phyloP scores from a whole-genome alignment of 2,797 vertebrate species.

The Chelon labrosus region DNA sequence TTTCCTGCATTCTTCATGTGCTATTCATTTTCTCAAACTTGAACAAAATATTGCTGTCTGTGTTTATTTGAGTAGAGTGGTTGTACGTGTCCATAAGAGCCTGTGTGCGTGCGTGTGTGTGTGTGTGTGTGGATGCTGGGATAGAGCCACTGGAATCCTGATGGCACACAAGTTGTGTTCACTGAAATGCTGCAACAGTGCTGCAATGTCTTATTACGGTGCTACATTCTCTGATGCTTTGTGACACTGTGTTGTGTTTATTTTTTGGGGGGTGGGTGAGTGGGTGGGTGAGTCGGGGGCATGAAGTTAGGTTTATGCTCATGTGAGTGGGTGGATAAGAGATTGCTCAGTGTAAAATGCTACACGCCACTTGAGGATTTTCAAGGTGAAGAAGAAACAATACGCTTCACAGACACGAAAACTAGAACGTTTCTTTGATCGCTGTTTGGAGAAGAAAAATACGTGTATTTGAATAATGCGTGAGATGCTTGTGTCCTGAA shows the following conservation, averaged over 20 bases:
- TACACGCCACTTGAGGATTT: neutral
- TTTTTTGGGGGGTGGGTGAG: slow-evolving; percentile 13
- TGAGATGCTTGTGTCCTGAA: slow-evolving; percentile 12
- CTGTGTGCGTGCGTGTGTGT: neutral
- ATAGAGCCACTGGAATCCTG: slow-evolving; percentile 16
- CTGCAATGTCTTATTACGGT: slow-evolving; percentile 58
- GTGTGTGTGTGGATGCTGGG: slow-evolving; percentile 2
- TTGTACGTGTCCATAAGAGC: neutral
- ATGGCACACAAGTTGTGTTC: slow-evolving; percentile 39
- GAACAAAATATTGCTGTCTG: slow-evolving; percentile 1
- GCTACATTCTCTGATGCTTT: slow-evolving; percentile 28
- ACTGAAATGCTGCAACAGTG: slow-evolving; percentile 52
- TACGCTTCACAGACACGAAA: neutral
- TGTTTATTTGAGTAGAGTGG: neutral
- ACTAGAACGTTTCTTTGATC: neutral
- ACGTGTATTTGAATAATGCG: neutral
- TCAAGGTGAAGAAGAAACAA: slow-evolving; percentile 12
- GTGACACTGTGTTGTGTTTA: slow-evolving; percentile 36
- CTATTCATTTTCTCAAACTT: slow-evolving; percentile 19
- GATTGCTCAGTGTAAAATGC: slow-evolving; percentile 17
- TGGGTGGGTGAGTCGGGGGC: slow-evolving; percentile 22
- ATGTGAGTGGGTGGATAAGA: slow-evolving; percentile 57
- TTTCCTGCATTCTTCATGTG: slow-evolving; percentile 16
- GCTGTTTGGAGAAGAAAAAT: slow-evolving; percentile 1
- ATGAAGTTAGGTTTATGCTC: slow-evolving; percentile 49